Evolutionary conservation across 1,140 invertebrate species (phyloP), one percentile per base, ranked within the genome.

Genomic region (Hylaeus anthracinus): DNA sequence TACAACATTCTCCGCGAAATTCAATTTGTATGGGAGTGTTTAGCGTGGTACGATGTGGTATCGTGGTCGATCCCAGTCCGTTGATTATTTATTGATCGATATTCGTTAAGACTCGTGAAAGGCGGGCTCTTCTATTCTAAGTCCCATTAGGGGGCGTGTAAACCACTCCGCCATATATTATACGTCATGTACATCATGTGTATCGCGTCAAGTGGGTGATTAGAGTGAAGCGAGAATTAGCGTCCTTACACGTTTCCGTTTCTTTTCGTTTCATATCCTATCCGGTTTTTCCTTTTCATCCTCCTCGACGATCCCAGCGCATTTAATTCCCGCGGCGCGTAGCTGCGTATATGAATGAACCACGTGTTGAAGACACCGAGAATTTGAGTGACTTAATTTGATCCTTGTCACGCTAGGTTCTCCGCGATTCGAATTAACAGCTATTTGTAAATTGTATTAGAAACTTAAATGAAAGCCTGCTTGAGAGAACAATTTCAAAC

Each of bases 11-110:
- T 2, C 26, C 15, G 56, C 12, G 53, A 72, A 51, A 75, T 72
- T 80, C 60, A 65, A 83, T 84, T 84, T 51, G 9, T 67, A 12
- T n/a, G 26, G 66, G 65, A 72, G 74, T 75, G 53, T 81, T 71
- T 58, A 65, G 37, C 53, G 10, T 65, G 10, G 26, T 61, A 56
- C 56, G 45, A 73, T 71, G 63, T 83, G 69, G 55, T 79, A 65
- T 37, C 51, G 65, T 65, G 14, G 6, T 70, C 26, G 64, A 61
- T 60, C 58, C 65, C 48, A 48, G 60, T 53, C 64, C 51, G 79
- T 74, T 67, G 82, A 71, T 78, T 84, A 82, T 76, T 78, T 53
- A 74, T 84, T 72, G 78, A 74, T 84, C 78, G 78, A 81, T 84
- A 73, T 77, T 81, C 72, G 60, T 63, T 72, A 71, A 53, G 67